Base-by-base conservation (phyloP, 1,140 invertebrate species). In the Bombus confusus region DNA sequence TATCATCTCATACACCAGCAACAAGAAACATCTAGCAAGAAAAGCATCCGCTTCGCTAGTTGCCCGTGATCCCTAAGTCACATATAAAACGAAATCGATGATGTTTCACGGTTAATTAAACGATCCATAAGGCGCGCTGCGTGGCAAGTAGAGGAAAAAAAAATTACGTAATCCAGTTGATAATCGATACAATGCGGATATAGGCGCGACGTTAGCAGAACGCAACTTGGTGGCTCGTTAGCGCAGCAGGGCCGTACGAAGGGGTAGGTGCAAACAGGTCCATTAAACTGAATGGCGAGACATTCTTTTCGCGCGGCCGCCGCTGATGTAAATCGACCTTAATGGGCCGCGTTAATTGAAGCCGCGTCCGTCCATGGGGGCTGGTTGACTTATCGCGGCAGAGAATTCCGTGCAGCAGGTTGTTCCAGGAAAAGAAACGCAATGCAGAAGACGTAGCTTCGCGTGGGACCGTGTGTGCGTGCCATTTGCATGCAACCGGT, bases 321-420 rank as follows among this genome's bases (percentile, higher is more conserved):
- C 62, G 75, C 88, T 80, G 87, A 91, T 91, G 90, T 90, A 91
- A 91, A 91, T 91, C 90, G 90, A 83, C 68, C 82, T 88, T 90
- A 91, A 91, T 91, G 90, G 90, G 72, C 80, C 87, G 81, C 89
- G 87, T 91, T 91, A 91, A 91, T 90, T 90, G 89, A 90, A 88
- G 87, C 77, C 66, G 88, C 81, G 79, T 83, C 76, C 66, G 79
- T 79, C 43, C 64, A 69, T 68, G 37, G 83, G 76, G 59, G 78
- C 89, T 86, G 22, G 52, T 73, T 80, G 88, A 86, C 80, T 91
- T 90, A 90, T 91, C 88, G 89, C 86, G 69, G 59, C 25, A 87
- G 88, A 66, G 79, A 90, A 90, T 90, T 90, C 83, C 83, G 64
- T 52, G 47, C 88, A 64, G 69, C 86, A 68, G 86, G 41, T 86